phyloP scores from a whole-genome alignment of 2,113 vertebrate species.

The Dipodomys ordii region DNA sequence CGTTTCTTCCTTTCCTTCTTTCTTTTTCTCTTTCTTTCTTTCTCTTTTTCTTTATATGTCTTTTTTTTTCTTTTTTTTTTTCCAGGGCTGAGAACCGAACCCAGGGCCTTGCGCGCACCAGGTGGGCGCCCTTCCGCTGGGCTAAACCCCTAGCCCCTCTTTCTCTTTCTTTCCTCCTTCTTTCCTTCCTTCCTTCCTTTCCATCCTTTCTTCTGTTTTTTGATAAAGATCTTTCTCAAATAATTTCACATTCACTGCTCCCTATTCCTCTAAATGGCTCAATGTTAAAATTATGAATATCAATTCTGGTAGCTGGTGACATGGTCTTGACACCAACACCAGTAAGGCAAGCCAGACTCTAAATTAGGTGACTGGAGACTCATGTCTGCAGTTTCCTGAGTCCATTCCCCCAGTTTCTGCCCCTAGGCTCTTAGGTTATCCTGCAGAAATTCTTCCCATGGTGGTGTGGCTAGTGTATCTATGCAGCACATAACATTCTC shows the following conservation, averaged over 20 bases:
- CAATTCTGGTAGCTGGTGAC: background rate
- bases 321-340: background rate
- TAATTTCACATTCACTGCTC: slow-evolving; percentile 21
- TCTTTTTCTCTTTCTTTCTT: no score
- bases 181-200: no score
- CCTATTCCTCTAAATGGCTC: slow-evolving; percentile 26
- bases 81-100: no score
- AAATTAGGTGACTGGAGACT: background rate
- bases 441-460: background rate
- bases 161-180: no score
- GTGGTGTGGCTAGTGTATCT: background rate
- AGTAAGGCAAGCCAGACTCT: background rate
- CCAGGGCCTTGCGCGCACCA: no score
- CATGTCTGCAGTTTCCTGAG: background rate
- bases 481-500: background rate
- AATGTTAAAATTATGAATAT: slow-evolving; percentile 17
- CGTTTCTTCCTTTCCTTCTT: no score
- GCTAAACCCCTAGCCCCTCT: no score
- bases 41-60: no score
- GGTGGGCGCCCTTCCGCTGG: no score
- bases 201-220: background rate
- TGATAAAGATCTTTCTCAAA: slow-evolving; percentile 28
- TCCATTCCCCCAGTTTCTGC: background rate
- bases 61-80: no score
- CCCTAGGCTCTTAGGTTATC: background rate